phyloP scores from a whole-genome alignment of 2,888 invertebrate genomes.

The Willowsia nigromaculata region DNA sequence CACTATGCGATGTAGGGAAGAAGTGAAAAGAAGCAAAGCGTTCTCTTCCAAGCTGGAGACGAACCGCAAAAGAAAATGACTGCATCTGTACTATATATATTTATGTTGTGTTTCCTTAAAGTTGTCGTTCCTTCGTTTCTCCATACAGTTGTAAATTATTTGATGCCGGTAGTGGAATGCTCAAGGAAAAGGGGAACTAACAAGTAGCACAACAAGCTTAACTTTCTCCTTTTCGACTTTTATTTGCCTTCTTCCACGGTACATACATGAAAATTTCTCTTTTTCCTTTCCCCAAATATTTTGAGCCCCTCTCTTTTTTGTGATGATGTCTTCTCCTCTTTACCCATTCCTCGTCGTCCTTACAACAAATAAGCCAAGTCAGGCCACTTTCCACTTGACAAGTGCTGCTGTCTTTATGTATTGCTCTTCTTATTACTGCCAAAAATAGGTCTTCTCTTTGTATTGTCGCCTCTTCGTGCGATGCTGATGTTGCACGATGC shows the following conservation, averaged over 20 bases:
- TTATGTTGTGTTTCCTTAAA: background rate
- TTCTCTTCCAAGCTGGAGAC: too few species aligned
- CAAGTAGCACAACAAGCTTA: background rate
- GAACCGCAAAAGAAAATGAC: background rate
- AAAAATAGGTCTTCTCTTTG: background rate
- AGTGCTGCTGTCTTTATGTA: slow-evolving; percentile 25
- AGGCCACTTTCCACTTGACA: slow-evolving; percentile 11
- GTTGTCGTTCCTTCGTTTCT: background rate
- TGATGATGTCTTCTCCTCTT: background rate
- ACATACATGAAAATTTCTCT: background rate
- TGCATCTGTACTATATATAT: background rate
- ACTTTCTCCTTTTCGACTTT: background rate
- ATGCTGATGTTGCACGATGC: background rate
- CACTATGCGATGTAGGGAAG: too few species aligned
- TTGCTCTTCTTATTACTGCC: background rate
- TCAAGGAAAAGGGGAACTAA: background rate
- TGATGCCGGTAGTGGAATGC: background rate
- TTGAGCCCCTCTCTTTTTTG: background rate
- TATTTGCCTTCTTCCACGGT: background rate
- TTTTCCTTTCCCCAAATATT: background rate
- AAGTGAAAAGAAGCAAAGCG: too few species aligned
- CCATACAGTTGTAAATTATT: background rate
- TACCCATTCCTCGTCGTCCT: background rate
- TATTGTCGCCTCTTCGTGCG: background rate
- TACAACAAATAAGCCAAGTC: slow-evolving; percentile 6